Evolutionary conservation across 2,797 vertebrate genomes (phyloP).

Genomic region (Hirundo rustica): DNA sequence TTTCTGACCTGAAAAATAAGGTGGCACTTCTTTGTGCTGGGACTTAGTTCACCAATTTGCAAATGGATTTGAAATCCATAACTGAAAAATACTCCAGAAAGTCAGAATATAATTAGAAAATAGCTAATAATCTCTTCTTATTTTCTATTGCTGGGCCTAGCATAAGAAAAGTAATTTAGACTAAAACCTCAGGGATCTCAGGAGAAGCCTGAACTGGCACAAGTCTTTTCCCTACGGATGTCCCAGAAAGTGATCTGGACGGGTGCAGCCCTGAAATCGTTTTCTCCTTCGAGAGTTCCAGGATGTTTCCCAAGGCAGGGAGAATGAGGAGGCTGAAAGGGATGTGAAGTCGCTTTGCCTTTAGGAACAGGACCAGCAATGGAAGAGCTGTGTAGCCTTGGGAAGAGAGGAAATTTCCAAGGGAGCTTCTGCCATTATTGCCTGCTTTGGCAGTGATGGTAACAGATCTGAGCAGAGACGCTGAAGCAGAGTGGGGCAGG

Average conservation of each 20-base stretch:
- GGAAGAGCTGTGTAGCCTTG: not conserved
- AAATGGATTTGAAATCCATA: not conserved
- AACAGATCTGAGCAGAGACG: not conserved
- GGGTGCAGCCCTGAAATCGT: not conserved
- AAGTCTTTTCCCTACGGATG: not conserved
- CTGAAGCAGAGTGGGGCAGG: rapidly evolving
- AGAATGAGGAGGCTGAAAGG: not conserved
- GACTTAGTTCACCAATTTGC: not conserved
- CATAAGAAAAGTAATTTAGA: not conserved
- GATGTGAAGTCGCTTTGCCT: not conserved
- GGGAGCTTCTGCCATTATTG: not conserved
- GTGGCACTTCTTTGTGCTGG: not conserved
- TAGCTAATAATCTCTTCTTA: not conserved
- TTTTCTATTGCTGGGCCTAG: not conserved
- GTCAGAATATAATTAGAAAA: conserved; percentile 25
- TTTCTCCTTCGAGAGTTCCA: not conserved
- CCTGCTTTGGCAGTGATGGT: not conserved
- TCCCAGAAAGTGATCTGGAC: rapidly evolving
- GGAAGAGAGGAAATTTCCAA: not conserved
- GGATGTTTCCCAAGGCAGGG: not conserved
- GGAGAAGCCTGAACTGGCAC: not conserved
- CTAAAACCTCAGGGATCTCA: not conserved
- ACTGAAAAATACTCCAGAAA: not conserved
- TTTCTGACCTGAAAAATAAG: conserved; percentile 25
- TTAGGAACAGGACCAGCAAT: not conserved